A percentile compares a stretch with the other conserved stretches of the same genome.
Conservation (phyloP, 2,888 invertebrate genomes). For the Terebella lapidaria region DNA sequence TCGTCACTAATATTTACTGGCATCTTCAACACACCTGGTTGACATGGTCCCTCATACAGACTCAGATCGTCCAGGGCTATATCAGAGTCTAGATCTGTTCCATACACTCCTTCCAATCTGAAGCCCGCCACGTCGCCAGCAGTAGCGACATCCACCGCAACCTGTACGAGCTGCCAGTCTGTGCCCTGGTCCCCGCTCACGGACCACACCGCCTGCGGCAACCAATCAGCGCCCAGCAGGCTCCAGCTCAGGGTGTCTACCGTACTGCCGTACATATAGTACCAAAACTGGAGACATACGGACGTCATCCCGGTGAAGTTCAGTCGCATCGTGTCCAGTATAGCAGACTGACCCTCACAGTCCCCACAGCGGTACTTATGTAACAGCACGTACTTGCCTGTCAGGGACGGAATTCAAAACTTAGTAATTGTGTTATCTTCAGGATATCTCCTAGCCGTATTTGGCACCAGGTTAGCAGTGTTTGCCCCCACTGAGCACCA, state of each 20-base stretch:
- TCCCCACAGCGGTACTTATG: not conserved
- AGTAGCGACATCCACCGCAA: not conserved
- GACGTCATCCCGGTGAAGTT: not conserved
- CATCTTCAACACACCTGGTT: not conserved
- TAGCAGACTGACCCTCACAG: not conserved
- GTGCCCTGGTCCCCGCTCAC: not conserved
- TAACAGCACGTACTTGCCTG: not conserved
- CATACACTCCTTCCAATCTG: not conserved
- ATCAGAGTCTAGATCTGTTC: not conserved
- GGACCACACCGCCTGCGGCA: not conserved
- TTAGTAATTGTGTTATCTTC: no score
- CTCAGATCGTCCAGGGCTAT: not conserved
- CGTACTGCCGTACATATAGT: not conserved
- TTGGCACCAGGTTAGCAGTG: no score
- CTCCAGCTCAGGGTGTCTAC: not conserved
- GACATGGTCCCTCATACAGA: not conserved
- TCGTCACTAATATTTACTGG: no score
- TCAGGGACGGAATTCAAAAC: no score
- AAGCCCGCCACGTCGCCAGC: not conserved
- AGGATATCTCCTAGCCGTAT: no score
- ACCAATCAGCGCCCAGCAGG: not conserved
- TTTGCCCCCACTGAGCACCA: no score
- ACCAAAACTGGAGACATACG: not conserved
- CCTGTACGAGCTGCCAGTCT: not conserved
- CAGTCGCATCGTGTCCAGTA: not conserved